Percentiles rank a stretch among this genome's conserved stretches.
phyloP scores from a whole-genome alignment of 2,797 vertebrate genomes.

The Poeciliopsis turneri region DNA sequence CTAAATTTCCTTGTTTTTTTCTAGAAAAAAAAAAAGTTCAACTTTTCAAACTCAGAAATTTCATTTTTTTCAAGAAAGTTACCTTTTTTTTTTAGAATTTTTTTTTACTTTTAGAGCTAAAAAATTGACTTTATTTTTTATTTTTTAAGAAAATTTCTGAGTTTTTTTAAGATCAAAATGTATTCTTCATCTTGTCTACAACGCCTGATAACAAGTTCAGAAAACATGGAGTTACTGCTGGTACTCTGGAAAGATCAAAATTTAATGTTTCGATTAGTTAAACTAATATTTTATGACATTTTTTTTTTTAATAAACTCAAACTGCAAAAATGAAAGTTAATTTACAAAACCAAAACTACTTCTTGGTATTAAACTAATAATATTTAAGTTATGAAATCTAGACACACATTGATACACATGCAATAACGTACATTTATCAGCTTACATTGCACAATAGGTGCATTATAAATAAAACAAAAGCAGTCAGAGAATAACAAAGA shows the following conservation, averaged over 20 bases:
- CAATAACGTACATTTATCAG: not conserved
- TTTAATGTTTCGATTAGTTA: not conserved
- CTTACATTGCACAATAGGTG: not conserved
- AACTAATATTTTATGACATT: not conserved
- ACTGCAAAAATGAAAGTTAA: not conserved
- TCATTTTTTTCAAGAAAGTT: too few relatives aligned
- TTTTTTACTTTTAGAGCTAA: too few relatives aligned
- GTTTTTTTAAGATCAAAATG: too few relatives aligned
- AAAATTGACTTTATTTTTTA: too few relatives aligned
- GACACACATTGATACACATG: not conserved
- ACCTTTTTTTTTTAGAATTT: too few relatives aligned
- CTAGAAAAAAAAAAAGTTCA: too few relatives aligned
- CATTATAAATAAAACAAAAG: not conserved
- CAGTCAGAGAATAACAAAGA: not conserved
- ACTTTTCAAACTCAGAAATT: too few relatives aligned
- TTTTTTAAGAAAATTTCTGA: too few relatives aligned
- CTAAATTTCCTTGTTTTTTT: too few relatives aligned
- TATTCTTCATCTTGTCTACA: too few relatives aligned
- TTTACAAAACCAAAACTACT: not conserved
- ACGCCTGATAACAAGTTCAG: not conserved
- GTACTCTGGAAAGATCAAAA: not conserved
- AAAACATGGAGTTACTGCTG: not conserved
- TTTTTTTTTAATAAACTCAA: not conserved
- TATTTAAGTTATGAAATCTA: not conserved
- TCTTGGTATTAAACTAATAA: not conserved